These are phyloP conservation scores for Neostethus bicornis DNA, from an alignment of 2,797 vertebrate genomes.

Conservation along the genomic window DNA sequence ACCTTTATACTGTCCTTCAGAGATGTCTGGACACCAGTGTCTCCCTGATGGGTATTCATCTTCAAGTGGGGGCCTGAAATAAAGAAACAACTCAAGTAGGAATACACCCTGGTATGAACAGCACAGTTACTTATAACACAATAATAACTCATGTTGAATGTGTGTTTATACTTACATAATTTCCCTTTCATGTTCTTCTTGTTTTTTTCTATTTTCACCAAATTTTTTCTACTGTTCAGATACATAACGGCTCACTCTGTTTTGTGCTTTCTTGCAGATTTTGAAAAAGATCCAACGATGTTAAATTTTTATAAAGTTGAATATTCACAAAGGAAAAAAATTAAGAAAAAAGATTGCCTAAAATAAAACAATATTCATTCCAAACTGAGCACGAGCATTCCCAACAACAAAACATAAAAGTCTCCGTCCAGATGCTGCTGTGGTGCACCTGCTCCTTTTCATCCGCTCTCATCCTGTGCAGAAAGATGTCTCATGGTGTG, in stretches of 20 bases:
- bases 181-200: conserved; percentile 64
- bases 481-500: conserved; percentile 28
- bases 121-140: too few species aligned
- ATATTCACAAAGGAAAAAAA: conserved; percentile 8
- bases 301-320: conserved; percentile 4
- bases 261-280: conserved; percentile 7
- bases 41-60: conserved; percentile 18
- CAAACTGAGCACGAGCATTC: conserved; percentile 10
- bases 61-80: conserved; percentile 51
- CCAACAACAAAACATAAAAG: not conserved
- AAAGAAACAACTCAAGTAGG: not conserved
- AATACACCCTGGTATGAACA: not conserved
- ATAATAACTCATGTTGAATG: not conserved
- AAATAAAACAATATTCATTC: conserved; percentile 3
- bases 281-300: not conserved
- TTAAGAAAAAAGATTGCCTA: not conserved
- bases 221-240: conserved; percentile 51
- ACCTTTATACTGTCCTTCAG: conserved; percentile 15
- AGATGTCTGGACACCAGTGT: conserved; percentile 11
- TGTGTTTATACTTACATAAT: conserved; percentile 63
- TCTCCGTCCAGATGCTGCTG: conserved; percentile 21
- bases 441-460: conserved; percentile 8
- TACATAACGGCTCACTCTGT: conserved; percentile 56
- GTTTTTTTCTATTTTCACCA: conserved; percentile 40
- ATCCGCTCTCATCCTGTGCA: conserved; percentile 12